Conservation (phyloP, 2,888 invertebrate genomes). For the Meloe dianella region DNA sequence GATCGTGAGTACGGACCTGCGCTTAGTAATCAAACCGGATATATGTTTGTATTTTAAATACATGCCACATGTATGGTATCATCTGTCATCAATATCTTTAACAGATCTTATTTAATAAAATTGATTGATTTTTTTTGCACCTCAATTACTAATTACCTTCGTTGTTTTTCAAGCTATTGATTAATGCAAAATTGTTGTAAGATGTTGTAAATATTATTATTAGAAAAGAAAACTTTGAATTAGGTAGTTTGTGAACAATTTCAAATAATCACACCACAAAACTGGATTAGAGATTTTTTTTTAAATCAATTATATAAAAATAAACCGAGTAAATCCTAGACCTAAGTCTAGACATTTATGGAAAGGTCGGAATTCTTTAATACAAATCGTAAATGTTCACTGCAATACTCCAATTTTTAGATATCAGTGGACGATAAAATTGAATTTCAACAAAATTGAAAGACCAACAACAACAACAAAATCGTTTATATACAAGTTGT, state of each 20-base stretch:
- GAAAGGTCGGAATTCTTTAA: background rate
- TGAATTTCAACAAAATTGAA: constrained; percentile 1
- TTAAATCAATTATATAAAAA: background rate
- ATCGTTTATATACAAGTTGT: too few relatives aligned
- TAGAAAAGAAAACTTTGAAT: too few relatives aligned
- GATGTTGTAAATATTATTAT: too few relatives aligned
- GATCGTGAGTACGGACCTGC: background rate
- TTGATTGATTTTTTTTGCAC: background rate
- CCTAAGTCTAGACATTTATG: background rate
- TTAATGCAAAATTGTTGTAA: too few relatives aligned
- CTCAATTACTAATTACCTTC: too few relatives aligned
- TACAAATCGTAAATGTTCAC: background rate
- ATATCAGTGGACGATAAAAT: constrained; percentile 2
- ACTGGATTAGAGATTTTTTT: too few relatives aligned
- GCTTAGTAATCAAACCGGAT: background rate
- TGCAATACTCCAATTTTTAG: constrained; percentile 3
- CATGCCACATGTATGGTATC: background rate
- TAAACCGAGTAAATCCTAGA: background rate
- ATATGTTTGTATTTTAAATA: background rate
- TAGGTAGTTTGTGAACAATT: too few relatives aligned
- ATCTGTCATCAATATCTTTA: background rate
- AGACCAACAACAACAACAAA: background rate
- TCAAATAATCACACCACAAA: too few relatives aligned
- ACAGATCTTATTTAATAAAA: background rate
- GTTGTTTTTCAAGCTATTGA: too few relatives aligned